Conservation (phyloP, 1,140 invertebrate genomes). For the Antheraea pernyi region DNA sequence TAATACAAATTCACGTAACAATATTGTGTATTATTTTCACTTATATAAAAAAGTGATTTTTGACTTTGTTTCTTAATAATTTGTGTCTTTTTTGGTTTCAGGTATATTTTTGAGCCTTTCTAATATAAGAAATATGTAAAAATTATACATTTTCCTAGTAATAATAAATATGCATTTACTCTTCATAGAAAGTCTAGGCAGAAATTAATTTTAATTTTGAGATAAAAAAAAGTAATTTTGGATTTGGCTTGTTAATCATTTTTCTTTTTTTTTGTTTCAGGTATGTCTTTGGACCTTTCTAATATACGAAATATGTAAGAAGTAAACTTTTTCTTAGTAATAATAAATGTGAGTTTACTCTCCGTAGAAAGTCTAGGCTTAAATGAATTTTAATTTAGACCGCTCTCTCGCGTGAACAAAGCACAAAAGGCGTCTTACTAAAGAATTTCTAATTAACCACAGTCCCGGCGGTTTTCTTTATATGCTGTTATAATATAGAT, state of each 20-base stretch:
- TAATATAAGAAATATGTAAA: background rate
- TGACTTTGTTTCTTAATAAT: no score
- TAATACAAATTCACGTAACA: no score
- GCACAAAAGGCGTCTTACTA: conserved; percentile 1
- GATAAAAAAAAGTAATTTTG: no score
- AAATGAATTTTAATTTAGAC: background rate
- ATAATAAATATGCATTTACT: background rate
- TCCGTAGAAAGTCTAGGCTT: background rate
- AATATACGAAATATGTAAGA: background rate
- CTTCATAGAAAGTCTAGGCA: background rate
- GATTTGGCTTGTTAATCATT: no score
- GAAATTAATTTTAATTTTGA: background rate
- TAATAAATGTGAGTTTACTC: background rate
- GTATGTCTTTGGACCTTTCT: background rate
- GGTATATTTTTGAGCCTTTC: background rate
- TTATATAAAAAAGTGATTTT: no score
- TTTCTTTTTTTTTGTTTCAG: background rate
- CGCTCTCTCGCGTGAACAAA: background rate
- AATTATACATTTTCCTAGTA: background rate
- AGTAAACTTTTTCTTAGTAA: background rate
- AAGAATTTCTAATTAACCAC: conserved; percentile 34
- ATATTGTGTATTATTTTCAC: background rate
- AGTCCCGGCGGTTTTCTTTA: conserved; percentile 16
- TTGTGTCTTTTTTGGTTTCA: background rate
- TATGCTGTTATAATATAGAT: conserved; percentile 44